Base-by-base conservation (phyloP, 2,797 vertebrate species). In the Gymnoscopelus microlampas region DNA sequence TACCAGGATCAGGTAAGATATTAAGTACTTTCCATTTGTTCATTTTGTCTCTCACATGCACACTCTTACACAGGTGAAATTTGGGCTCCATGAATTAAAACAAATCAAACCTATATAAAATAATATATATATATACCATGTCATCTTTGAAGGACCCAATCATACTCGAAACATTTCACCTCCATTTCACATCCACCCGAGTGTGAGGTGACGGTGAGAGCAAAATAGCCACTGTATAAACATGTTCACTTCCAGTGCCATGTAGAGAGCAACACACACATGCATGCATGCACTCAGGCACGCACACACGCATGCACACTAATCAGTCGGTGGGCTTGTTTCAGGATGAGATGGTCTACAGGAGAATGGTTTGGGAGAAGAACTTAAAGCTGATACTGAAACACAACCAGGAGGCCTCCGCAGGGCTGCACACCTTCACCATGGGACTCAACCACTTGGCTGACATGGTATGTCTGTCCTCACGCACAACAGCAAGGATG, bases 371-470 rank as follows among this genome's bases (percentile, higher is more conserved):
- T 2, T 95, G 93, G 94, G 87, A 94, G 82, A 84, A 91, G 74
- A 95, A 91, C 63, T 0, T 89, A 49, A 53, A 70, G 48, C 11
- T 86, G 19, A 81, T 92, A 71, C 57, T 80, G 14, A 84, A 73
- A 70, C 94, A 94, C 83, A 94, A 95, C 68, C 75, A 76, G 66
- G 89, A 92, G 51, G 79, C 75, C 26, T 84, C 77, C 0, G 70
- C 66, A 15, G 93, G 93, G 48, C 82, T 78, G 15, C 89, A 91
- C 76, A 91, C 78, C 74, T 94, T 89, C 84, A 85, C 82, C 0
- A 39, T 93, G 78, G 93, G 89, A 50, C 84, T 94, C 60, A 94
- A 94, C 80, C 90, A 91, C 23, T 83, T 94, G 56, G 80, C 93
- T 19, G 94, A 95, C 75, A 87, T 94, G 94, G 94, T 95, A 19